These are phyloP conservation scores for Globodera rostochiensis DNA, from an alignment of 1,140 invertebrate genomes.

Conservation along the genomic window DNA sequence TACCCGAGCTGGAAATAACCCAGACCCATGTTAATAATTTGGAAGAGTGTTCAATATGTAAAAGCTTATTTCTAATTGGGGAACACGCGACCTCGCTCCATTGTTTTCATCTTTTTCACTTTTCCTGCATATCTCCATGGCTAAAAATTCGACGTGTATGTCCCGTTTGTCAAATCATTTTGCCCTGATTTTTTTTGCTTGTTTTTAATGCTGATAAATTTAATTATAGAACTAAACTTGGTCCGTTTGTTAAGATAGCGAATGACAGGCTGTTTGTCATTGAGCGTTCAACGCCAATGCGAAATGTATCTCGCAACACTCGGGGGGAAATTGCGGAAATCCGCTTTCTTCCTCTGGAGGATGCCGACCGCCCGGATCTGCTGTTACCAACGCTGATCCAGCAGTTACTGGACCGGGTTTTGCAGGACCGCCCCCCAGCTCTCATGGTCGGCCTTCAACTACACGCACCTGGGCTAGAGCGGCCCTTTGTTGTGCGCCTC, in stretches of 20 bases:
- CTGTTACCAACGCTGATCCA: background rate
- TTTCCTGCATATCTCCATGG: background rate
- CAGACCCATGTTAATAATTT: background rate
- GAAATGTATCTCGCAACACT: background rate
- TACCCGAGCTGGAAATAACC: background rate
- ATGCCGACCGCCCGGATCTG: no score
- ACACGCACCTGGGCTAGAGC: background rate
- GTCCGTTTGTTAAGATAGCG: no score
- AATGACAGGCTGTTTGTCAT: background rate
- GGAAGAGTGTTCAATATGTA: background rate
- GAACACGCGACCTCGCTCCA: background rate
- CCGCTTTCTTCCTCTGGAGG: no score
- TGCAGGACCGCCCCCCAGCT: no score
- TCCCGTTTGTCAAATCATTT: background rate
- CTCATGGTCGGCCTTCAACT: slow-evolving; percentile 6
- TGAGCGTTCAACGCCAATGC: background rate
- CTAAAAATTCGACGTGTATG: background rate
- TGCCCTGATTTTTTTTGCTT: background rate
- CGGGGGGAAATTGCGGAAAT: background rate
- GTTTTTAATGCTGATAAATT: background rate
- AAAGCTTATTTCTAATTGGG: background rate
- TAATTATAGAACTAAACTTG: background rate
- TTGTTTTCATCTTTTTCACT: background rate
- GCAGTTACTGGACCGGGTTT: no score
- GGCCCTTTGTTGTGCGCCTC: background rate